These are phyloP conservation scores for Vanessa atalanta DNA, from an alignment of 1,140 invertebrate species.

Conservation along the genomic window DNA sequence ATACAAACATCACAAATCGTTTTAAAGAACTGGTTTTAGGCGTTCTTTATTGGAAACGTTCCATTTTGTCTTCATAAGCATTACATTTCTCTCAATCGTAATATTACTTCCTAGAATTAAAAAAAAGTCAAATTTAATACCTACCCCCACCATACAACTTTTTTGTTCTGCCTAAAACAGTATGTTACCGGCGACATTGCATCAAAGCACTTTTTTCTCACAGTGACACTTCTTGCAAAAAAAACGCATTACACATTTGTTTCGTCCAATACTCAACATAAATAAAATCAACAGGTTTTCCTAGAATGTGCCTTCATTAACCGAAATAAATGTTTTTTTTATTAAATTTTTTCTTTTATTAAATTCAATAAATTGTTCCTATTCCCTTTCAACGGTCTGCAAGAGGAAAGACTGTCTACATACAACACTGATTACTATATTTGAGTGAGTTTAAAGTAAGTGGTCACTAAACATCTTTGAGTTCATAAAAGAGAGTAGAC, in stretches of 20 bases:
- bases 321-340: not conserved
- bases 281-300: not conserved
- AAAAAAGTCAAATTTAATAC: constrained; percentile 5
- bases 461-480: not conserved
- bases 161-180: not conserved
- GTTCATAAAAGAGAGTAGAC: not conserved
- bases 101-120: not conserved
- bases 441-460: not conserved
- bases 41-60: not conserved
- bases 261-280: not conserved
- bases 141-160: not conserved
- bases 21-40: not conserved
- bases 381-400: not conserved
- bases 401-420: constrained; percentile 9
- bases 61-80: not conserved
- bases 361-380: not conserved
- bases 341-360: not conserved
- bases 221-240: not conserved
- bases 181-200: constrained; percentile 4
- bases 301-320: not conserved
- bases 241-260: not conserved
- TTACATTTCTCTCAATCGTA: not conserved
- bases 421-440: constrained; percentile 7
- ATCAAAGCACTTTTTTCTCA: not conserved
- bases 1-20: constrained; percentile 1